Base-by-base conservation (phyloP, 2,888 invertebrate genomes). In the Orchesella flavescens region DNA sequence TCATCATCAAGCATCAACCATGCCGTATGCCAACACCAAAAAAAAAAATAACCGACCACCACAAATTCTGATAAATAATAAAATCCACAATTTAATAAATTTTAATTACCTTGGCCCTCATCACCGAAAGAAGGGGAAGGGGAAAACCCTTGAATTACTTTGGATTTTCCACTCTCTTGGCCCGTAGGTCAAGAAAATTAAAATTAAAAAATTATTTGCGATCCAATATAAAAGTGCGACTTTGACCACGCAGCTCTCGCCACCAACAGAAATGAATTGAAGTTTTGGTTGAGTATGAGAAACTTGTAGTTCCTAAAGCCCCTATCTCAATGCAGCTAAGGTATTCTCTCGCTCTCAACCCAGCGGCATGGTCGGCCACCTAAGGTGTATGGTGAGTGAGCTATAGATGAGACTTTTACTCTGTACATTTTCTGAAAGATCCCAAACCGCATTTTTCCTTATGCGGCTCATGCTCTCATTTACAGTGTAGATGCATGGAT, bases 41-140 rank as follows among this genome's bases (percentile, higher is more conserved):
- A 34, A 34, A 34, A 2, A 34, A 2, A 34, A 34, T 34, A 34
- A n/a, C n/a, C n/a, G n/a, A 23, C 24, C 63, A 63, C 63, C 3
- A 12, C 24, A 65, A 23, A 34, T 7, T 34, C 4, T 2, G 19
- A 17, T 59, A 12, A 17, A 59, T 4, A 34, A 7, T 34, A 34
- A 4, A 34, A 34, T 34, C n/a, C n/a, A n/a, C n/a, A 34, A 34
- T 34, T 34, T 34, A 34, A 34, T 34, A 34, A 34, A 34, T n/a
- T n/a, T n/a, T n/a, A 34, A 34, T 78, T 83, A 85, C 85, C 85
- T 85, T 85, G 74, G 82, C 85, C 79, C 85, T 85, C 85, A 85
- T 85, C 79, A 63, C 76, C 75, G 46, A 49, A 61, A 15, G 19
- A 15, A 61, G 79, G 66, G 59, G 63, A 71, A 78, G 34, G 68